A percentile compares a stretch with the other conserved stretches of the same genome.
phyloP scores from a whole-genome alignment of 2,113 vertebrate genomes.

The Sapayoa aenigma region DNA sequence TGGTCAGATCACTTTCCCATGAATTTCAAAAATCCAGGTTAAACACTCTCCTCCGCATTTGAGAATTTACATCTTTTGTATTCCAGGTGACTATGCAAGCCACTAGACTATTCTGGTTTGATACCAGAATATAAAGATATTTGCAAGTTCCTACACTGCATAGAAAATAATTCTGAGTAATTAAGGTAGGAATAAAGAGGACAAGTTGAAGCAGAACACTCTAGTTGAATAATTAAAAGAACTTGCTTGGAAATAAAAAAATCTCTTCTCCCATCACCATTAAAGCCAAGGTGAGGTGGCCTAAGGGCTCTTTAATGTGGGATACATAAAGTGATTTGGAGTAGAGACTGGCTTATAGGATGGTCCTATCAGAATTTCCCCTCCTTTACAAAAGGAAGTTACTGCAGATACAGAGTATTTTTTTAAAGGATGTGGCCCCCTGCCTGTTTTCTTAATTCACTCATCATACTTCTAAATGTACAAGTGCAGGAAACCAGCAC shows the following conservation, averaged over 20 bases:
- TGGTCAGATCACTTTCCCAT: not conserved
- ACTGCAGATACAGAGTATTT: not conserved
- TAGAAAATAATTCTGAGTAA: constrained; percentile 11
- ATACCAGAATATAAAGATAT: not conserved
- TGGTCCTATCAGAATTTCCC: not conserved
- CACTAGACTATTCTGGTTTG: not conserved
- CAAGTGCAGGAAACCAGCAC: not conserved
- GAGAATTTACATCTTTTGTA: not conserved
- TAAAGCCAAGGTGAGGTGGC: not conserved
- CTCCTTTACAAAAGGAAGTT: not conserved
- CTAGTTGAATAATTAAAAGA: not conserved
- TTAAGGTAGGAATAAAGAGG: not conserved
- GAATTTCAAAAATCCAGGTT: not conserved
- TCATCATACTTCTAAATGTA: not conserved
- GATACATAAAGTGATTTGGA: not conserved
- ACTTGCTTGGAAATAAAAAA: not conserved
- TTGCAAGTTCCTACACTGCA: not conserved
- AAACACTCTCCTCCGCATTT: not conserved
- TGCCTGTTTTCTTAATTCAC: not conserved
- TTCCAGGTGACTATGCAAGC: not conserved
- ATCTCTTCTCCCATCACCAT: not conserved
- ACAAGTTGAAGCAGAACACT: not conserved
- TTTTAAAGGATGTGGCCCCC: not conserved
- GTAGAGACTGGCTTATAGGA: not conserved
- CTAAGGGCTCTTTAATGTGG: not conserved